A percentile compares a stretch with the other conserved stretches of the same genome.
Conservation (phyloP, 2,888 invertebrate species). For the Andrena hattorfiana region DNA sequence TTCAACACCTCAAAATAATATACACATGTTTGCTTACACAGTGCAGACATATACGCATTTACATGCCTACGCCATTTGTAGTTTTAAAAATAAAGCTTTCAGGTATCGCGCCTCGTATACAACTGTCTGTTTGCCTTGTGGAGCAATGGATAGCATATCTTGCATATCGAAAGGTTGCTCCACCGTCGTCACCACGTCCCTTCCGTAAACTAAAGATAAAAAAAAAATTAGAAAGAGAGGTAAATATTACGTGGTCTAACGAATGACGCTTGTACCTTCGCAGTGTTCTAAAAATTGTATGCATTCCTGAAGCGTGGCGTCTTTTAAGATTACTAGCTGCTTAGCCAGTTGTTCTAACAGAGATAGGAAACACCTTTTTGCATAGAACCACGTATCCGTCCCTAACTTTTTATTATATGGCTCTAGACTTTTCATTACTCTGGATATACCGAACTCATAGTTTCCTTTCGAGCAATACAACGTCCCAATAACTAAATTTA, state of each 20-base stretch:
- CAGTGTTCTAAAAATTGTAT: constrained; percentile 95
- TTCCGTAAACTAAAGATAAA: constrained; percentile 90
- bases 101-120: constrained; percentile 95
- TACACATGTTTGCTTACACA: no score
- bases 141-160: constrained; percentile 88
- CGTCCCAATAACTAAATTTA: constrained; percentile 99
- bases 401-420: constrained; percentile 97
- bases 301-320: constrained; percentile 94
- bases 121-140: constrained; percentile 94
- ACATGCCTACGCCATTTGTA: constrained; percentile 85
- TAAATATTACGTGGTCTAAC: background rate
- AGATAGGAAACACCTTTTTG: constrained; percentile 98
- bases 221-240: background rate
- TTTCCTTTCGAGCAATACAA: constrained; percentile 99
- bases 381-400: constrained; percentile 99
- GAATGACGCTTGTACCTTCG: constrained; percentile 87
- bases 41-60: background rate
- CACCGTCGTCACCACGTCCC: constrained; percentile 92
- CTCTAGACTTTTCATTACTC: constrained; percentile 98
- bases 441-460: constrained; percentile 99
- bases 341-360: constrained; percentile 95
- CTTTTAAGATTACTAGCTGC: constrained; percentile 95
- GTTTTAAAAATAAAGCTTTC: constrained; percentile 92
- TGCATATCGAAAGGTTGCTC: constrained; percentile 92
- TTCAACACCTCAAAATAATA: background rate